phyloP scores from a whole-genome alignment of 2,797 vertebrate species.

The Trichosurus vulpecula region DNA sequence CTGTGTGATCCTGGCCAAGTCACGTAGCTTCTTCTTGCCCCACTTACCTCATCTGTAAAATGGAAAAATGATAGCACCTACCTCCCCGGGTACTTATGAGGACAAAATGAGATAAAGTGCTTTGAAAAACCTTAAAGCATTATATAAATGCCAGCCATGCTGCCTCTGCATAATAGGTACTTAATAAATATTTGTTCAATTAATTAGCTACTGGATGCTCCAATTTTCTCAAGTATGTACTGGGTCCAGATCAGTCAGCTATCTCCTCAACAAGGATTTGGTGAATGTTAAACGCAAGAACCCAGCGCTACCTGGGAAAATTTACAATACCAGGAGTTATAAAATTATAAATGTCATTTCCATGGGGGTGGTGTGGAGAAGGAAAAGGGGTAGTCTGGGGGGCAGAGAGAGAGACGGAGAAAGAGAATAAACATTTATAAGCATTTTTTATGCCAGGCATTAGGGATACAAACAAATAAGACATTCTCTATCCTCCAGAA shows the following conservation, averaged over 20 bases:
- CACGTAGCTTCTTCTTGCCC: neutral
- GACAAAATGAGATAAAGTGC: neutral
- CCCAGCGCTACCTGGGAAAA: neutral
- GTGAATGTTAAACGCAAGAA: neutral
- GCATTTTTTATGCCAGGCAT: neutral
- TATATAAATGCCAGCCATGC: neutral
- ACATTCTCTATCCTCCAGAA: neutral
- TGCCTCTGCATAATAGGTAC: neutral
- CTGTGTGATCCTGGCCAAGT: neutral
- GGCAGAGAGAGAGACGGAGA: neutral
- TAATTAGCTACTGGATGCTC: neutral
- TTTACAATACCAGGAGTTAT: neutral
- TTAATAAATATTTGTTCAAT: neutral
- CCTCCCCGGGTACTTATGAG: neutral
- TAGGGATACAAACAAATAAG: neutral
- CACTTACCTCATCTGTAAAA: neutral
- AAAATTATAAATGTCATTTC: neutral
- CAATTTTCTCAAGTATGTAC: neutral
- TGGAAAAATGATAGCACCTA: neutral
- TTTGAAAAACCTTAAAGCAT: neutral
- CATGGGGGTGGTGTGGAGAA: neutral
- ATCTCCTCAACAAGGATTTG: neutral
- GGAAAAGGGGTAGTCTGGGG: neutral
- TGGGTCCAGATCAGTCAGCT: neutral
- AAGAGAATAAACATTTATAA: neutral